phyloP scores from a whole-genome alignment of 2,888 invertebrate species.

The Trachelus iudaicus region DNA sequence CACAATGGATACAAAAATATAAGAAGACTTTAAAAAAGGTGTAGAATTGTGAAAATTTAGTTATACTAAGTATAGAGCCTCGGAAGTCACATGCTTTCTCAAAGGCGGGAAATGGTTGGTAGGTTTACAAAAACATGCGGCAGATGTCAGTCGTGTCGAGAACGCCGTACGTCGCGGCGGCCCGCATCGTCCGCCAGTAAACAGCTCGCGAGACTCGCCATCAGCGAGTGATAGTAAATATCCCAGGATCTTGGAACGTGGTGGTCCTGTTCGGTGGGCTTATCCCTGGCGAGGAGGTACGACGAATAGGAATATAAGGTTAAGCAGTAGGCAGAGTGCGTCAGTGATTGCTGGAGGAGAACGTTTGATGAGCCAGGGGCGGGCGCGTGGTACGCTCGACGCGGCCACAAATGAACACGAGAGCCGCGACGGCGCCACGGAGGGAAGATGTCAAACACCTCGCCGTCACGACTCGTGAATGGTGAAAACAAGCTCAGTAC shows the following conservation, averaged over 20 bases:
- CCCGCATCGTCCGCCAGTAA: constrained; percentile 40
- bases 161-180: constrained; percentile 32
- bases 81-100: constrained; percentile 20
- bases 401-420: constrained; percentile 55
- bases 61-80: background rate
- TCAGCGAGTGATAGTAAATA: background rate
- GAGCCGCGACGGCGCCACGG: constrained; percentile 49
- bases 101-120: constrained; percentile 24
- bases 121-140: constrained; percentile 10
- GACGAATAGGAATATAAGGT: background rate
- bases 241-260: background rate
- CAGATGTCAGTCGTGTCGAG: background rate
- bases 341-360: constrained; percentile 16
- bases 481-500: constrained; percentile 45
- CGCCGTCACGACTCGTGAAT: constrained; percentile 52
- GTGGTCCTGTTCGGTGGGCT: background rate
- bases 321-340: background rate
- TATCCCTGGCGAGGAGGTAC: background rate
- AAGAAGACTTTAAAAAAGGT: background rate
- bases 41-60: background rate
- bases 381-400: constrained; percentile 53
- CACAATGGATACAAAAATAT: background rate
- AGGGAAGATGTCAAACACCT: constrained; percentile 59
- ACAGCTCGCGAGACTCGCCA: constrained; percentile 28
- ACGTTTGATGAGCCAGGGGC: constrained; percentile 51